Percentiles rank a stretch among this genome's conserved stretches.
Conservation (phyloP, 2,113 vertebrate genomes). For the Bostrychus sinensis region DNA sequence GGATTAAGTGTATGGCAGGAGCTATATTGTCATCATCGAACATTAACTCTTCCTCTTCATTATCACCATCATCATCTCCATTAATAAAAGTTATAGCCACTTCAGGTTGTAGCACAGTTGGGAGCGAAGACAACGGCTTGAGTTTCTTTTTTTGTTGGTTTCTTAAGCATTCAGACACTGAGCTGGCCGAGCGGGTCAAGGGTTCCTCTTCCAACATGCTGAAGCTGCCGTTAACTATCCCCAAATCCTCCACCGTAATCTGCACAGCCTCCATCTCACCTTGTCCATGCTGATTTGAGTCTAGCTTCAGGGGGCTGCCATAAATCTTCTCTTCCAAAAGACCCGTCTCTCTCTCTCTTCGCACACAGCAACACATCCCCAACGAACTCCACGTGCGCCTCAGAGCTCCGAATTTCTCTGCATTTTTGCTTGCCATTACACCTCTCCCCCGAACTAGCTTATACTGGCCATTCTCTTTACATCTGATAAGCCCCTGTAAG, state of each 20-base stretch:
- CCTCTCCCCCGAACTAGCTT: background rate
- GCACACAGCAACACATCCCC: conserved; percentile 63
- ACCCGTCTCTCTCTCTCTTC: conserved; percentile 28
- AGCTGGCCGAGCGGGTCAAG: conserved; percentile 54
- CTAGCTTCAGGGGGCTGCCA: conserved; percentile 16
- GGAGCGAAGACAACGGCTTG: conserved; percentile 66
- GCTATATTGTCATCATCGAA: conserved; percentile 34
- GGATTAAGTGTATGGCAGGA: conserved; percentile 79
- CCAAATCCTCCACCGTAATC: conserved; percentile 73
- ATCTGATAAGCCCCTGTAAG: conserved; percentile 19
- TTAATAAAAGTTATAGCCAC: conserved; percentile 2
- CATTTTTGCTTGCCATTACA: conserved; percentile 37
- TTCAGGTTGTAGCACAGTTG: conserved; percentile 34
- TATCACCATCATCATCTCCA: conserved; percentile 39
- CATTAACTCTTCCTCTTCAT: conserved; percentile 46
- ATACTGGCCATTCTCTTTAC: background rate
- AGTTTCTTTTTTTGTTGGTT: conserved; percentile 61
- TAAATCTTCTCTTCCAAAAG: conserved; percentile 43
- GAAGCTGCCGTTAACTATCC: conserved; percentile 72
- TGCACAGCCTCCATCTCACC: conserved; percentile 54
- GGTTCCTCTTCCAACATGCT: conserved; percentile 46
- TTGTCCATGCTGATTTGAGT: conserved; percentile 35
- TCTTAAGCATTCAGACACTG: conserved; percentile 53
- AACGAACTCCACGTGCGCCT: conserved; percentile 17
- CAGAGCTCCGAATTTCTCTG: conserved; percentile 9